Percentiles rank a stretch among this genome's conserved stretches.
Conservation (phyloP, 2,113 vertebrate species). For the Chunga burmeisteri region DNA sequence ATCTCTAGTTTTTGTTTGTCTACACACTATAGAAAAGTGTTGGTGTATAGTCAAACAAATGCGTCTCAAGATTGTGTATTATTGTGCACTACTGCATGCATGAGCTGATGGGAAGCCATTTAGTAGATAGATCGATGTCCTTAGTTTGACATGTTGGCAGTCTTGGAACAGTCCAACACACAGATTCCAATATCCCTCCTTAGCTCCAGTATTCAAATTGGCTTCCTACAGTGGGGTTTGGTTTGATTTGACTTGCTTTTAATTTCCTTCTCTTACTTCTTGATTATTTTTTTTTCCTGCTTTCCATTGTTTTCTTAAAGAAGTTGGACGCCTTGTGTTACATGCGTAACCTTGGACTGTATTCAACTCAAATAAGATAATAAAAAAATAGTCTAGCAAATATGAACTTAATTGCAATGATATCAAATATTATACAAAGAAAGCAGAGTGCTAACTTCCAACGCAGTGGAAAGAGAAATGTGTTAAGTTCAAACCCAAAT, state of each 20-base stretch:
- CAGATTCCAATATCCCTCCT: background rate
- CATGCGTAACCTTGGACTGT: background rate
- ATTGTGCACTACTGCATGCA: accelerated
- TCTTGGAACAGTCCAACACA: background rate
- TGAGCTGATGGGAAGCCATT: background rate
- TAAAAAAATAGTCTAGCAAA: background rate
- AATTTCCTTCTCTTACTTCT: background rate
- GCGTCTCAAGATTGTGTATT: background rate
- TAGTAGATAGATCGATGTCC: background rate
- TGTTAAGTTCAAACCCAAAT: background rate
- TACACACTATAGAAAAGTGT: background rate
- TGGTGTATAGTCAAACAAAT: background rate
- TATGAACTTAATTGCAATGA: background rate
- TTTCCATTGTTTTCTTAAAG: background rate
- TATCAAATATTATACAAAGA: background rate
- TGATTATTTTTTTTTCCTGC: background rate
- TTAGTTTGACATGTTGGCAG: background rate
- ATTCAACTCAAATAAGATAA: slow-evolving; percentile 18
- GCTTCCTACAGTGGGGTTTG: background rate
- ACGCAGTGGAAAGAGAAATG: background rate
- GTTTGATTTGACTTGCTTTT: background rate
- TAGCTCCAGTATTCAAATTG: background rate
- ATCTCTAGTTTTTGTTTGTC: background rate
- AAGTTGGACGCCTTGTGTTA: background rate
- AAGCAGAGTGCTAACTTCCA: background rate